Evolutionary conservation across 2,888 invertebrate species (phyloP).

Genomic region (Fissipunctia ypsillon): DNA sequence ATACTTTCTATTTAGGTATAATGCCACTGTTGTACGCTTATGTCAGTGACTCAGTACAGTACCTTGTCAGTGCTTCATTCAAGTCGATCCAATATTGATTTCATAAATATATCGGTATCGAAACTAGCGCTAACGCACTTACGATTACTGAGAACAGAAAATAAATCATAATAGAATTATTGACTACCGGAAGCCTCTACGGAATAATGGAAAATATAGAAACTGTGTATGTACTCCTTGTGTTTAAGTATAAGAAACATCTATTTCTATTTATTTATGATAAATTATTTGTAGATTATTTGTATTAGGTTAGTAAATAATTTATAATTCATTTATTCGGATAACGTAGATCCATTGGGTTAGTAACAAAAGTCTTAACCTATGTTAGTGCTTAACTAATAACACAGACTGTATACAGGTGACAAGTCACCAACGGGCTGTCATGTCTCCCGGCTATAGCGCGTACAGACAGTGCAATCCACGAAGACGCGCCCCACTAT

Average conservation of each 20-base stretch:
- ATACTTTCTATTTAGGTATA: slow-evolving; percentile 67
- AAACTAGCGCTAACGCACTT: slow-evolving; percentile 60
- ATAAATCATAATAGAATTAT: slow-evolving; percentile 62
- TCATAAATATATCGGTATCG: slow-evolving; percentile 54
- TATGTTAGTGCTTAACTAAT: too few species aligned
- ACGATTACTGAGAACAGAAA: slow-evolving; percentile 57
- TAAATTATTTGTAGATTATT: slow-evolving; percentile 4
- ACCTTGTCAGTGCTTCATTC: slow-evolving; percentile 65
- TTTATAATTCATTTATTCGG: too few species aligned
- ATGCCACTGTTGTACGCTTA: slow-evolving; percentile 62
- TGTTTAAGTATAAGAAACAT: slow-evolving; percentile 47
- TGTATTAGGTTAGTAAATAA: neutral
- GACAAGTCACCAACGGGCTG: too few species aligned
- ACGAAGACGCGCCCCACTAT: too few species aligned
- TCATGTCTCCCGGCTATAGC: too few species aligned
- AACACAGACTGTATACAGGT: too few species aligned
- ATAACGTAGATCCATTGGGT: too few species aligned
- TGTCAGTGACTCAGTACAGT: slow-evolving; percentile 75
- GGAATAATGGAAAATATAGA: slow-evolving; percentile 36
- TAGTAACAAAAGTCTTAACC: too few species aligned
- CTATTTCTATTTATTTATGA: slow-evolving; percentile 29
- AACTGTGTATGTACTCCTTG: slow-evolving; percentile 34
- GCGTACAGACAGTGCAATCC: too few species aligned
- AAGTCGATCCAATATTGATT: slow-evolving; percentile 62
- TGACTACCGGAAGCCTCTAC: slow-evolving; percentile 47